Evolutionary conservation across 1,140 invertebrate species (phyloP).

Genomic region (Paramacrobiotus metropolitanus): DNA sequence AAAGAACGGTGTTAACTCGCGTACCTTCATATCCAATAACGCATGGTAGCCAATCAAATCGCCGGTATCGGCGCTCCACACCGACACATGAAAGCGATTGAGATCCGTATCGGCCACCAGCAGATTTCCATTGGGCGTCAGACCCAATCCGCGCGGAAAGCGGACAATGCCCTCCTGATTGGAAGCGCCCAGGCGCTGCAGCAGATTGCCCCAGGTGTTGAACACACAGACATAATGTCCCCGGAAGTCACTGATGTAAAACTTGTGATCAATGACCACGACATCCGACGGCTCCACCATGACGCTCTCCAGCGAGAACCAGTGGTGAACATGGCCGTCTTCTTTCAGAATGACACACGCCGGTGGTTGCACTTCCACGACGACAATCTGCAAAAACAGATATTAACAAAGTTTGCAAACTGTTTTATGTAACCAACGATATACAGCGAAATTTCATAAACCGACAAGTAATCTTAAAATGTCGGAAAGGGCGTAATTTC

Average conservation of each 20-base stretch:
- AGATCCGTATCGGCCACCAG: not conserved
- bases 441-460: too few relatives aligned
- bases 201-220: not conserved
- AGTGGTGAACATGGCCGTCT: not conserved
- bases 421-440: too few relatives aligned
- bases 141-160: not conserved
- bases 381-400: constrained; percentile 1
- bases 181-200: not conserved
- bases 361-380: not conserved
- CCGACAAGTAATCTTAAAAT: too few relatives aligned
- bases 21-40: not conserved
- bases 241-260: not conserved
- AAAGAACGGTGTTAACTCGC: not conserved
- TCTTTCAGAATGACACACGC: not conserved
- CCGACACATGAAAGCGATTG: not conserved
- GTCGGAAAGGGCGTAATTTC: too few relatives aligned
- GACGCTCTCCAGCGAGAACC: not conserved
- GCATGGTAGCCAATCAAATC: not conserved
- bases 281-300: constrained; percentile 4
- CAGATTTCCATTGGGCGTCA: not conserved
- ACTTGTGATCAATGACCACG: not conserved
- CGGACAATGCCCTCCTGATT: not conserved
- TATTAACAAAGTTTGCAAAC: too few relatives aligned
- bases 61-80: not conserved
- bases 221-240: not conserved